Evolutionary conservation across 2,113 vertebrate species (phyloP).

Genomic region (Cricetomys ansorgei): DNA sequence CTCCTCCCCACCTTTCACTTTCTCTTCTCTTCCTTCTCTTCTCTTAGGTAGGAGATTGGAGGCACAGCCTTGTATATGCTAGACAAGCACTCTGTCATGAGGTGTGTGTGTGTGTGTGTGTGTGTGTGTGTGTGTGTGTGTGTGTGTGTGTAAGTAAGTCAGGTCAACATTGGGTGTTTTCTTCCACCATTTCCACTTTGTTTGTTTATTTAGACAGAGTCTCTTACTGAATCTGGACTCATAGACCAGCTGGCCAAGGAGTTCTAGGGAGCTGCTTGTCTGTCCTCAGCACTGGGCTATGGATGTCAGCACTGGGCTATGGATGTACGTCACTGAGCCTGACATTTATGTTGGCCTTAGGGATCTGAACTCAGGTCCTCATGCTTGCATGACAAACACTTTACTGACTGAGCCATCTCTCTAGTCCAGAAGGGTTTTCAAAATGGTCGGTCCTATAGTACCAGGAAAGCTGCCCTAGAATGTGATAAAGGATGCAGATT

Average conservation of each 20-base stretch:
- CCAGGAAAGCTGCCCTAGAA: neutral
- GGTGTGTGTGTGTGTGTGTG: neutral
- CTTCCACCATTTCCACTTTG: neutral
- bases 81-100: neutral
- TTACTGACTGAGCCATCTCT: neutral
- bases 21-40: neutral
- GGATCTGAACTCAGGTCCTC: neutral
- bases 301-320: too few relatives aligned
- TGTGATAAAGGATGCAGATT: too few relatives aligned
- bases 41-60: neutral
- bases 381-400: neutral
- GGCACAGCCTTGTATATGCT: neutral
- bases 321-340: neutral
- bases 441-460: neutral
- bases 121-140: neutral
- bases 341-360: neutral
- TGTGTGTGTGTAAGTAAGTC: neutral
- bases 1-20: fast-evolving
- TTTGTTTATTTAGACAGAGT: neutral
- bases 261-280: neutral
- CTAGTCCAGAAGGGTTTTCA: neutral
- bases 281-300: neutral
- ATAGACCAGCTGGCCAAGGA: neutral
- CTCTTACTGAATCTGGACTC: neutral
- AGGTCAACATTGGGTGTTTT: neutral